Percentiles rank a stretch among this genome's conserved stretches.
These are phyloP conservation scores for Mus pahari DNA, from an alignment of 2,113 vertebrate genomes.

Conservation along the genomic window DNA sequence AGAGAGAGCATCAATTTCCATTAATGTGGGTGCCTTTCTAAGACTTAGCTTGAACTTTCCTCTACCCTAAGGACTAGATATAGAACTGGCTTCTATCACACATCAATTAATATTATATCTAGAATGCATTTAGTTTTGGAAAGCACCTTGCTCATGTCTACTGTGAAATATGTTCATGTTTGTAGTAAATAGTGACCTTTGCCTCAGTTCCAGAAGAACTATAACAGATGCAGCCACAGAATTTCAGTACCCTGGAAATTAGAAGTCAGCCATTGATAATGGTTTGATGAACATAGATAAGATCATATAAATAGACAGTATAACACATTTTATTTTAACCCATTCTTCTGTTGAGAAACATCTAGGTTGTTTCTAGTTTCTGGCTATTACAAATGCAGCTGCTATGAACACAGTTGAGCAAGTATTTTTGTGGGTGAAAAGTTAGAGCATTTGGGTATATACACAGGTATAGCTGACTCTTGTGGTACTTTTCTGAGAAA, in stretches of 20 bases:
- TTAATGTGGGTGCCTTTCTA: accelerated
- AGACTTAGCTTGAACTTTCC: neutral
- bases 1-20: neutral
- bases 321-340: no score
- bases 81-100: neutral
- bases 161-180: neutral
- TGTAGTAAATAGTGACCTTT: neutral
- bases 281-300: neutral
- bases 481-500: no score
- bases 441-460: no score
- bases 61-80: neutral
- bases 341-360: no score
- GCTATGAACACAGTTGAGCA: no score
- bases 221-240: neutral
- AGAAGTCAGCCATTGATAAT: neutral
- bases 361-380: no score
- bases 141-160: accelerated
- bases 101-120: neutral
- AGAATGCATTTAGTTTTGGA: neutral
- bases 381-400: no score
- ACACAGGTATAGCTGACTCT: no score
- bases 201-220: neutral
- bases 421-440: no score
- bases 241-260: neutral
- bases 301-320: neutral